These are phyloP conservation scores for Philopedon plagiatum DNA, from an alignment of 2,888 invertebrate species.

Conservation along the genomic window DNA sequence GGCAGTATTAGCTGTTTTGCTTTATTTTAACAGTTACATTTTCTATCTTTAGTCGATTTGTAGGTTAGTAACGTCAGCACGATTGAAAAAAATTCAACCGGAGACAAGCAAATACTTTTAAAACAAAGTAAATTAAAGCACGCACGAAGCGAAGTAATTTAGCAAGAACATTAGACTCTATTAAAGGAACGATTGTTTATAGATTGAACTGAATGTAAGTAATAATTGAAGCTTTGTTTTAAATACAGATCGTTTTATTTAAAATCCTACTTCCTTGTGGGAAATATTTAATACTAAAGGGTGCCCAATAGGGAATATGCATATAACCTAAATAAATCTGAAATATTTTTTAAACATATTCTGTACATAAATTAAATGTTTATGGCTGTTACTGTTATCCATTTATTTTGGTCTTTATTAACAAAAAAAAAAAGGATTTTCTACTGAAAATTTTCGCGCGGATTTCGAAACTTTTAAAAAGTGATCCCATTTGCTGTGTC, in stretches of 20 bases:
- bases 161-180: not conserved
- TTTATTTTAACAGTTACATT: conserved; percentile 34
- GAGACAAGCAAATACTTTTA: conserved; percentile 24
- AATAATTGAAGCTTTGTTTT: conserved; percentile 10
- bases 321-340: not conserved
- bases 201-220: not conserved
- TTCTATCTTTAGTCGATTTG: conserved; percentile 24
- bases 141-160: not conserved
- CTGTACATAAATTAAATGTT: too few relatives aligned
- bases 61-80: conserved; percentile 28
- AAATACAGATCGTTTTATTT: not conserved
- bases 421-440: too few relatives aligned
- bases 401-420: too few relatives aligned
- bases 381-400: too few relatives aligned
- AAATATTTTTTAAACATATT: not conserved
- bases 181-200: conserved; percentile 6
- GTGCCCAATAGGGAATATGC: not conserved
- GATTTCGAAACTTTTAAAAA: too few relatives aligned
- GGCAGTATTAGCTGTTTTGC: conserved; percentile 22
- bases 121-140: conserved; percentile 19
- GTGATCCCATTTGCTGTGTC: too few relatives aligned
- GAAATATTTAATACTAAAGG: not conserved
- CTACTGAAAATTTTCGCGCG: too few relatives aligned
- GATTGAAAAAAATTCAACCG: conserved; percentile 9
- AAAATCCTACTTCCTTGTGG: not conserved